Evolutionary conservation across 2,888 invertebrate species (phyloP).

Genomic region (Formica aserva): DNA sequence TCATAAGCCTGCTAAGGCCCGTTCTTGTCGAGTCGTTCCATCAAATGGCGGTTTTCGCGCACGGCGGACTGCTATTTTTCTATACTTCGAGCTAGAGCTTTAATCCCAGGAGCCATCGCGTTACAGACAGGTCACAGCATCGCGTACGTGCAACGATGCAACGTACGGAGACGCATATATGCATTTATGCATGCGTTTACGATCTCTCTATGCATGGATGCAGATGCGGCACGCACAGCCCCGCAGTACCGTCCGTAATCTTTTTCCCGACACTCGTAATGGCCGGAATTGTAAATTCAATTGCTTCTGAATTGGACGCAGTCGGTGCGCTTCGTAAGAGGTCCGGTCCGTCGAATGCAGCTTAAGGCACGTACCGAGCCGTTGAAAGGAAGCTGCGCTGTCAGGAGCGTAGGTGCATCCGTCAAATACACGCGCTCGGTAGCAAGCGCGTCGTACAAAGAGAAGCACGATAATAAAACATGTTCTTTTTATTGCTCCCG

Average conservation of each 20-base stretch:
- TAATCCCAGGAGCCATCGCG: conserved; percentile 29
- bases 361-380: conserved; percentile 68
- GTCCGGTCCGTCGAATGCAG: conserved; percentile 56
- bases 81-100: neutral
- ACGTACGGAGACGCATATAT: conserved; percentile 47
- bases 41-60: conserved; percentile 8
- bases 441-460: conserved; percentile 53
- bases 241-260: conserved; percentile 77
- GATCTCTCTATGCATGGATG: conserved; percentile 72
- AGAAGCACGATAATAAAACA: conserved; percentile 5
- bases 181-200: conserved; percentile 65
- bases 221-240: conserved; percentile 83
- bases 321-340: conserved; percentile 62
- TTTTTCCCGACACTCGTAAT: conserved; percentile 83
- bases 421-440: conserved; percentile 59
- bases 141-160: conserved; percentile 33
- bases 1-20: conserved; percentile 27
- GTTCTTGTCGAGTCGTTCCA: conserved; percentile 14
- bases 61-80: conserved; percentile 6
- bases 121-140: conserved; percentile 25
- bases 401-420: conserved; percentile 59
- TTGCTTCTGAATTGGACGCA: conserved; percentile 82
- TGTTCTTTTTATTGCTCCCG: neutral
- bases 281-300: conserved; percentile 84
- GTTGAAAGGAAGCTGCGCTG: conserved; percentile 55